Conservation (phyloP, 2,888 invertebrate genomes). For the Mayetiola destructor region DNA sequence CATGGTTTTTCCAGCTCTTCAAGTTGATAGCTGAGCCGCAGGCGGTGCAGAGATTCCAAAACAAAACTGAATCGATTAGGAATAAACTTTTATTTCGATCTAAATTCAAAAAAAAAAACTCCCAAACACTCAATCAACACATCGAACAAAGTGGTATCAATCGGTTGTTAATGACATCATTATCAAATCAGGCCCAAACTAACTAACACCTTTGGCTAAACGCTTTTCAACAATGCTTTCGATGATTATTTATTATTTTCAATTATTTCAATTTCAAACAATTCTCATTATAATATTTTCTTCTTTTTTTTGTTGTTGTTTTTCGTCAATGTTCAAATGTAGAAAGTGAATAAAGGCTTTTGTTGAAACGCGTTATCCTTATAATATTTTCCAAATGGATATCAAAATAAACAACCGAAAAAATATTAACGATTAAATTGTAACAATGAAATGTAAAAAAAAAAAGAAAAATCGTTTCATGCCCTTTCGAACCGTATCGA, state of each 20-base stretch:
- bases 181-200: too few relatives aligned
- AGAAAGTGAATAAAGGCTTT: slow-evolving; percentile 9
- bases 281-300: not conserved
- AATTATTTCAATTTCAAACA: not conserved
- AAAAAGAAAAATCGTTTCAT: too few relatives aligned
- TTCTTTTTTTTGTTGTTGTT: not conserved
- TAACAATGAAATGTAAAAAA: not conserved
- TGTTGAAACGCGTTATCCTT: slow-evolving; percentile 7
- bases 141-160: too few relatives aligned
- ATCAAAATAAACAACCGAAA: slow-evolving; percentile 10
- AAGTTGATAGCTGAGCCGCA: not conserved
- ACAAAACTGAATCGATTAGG: not conserved
- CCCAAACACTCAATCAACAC: not conserved
- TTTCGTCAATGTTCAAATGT: too few relatives aligned
- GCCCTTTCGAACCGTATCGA: too few relatives aligned
- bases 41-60: not conserved
- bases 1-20: slow-evolving; percentile 5
- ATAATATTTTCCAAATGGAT: slow-evolving; percentile 4
- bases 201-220: too few relatives aligned
- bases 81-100: not conserved
- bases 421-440: slow-evolving; percentile 3
- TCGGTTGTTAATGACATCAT: too few relatives aligned
- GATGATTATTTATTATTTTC: slow-evolving; percentile 7
- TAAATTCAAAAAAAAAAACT: not conserved
- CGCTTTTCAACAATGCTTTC: slow-evolving; percentile 2